Base-by-base conservation (phyloP, 2,797 vertebrate species). In the Sebastes melanostomus region DNA sequence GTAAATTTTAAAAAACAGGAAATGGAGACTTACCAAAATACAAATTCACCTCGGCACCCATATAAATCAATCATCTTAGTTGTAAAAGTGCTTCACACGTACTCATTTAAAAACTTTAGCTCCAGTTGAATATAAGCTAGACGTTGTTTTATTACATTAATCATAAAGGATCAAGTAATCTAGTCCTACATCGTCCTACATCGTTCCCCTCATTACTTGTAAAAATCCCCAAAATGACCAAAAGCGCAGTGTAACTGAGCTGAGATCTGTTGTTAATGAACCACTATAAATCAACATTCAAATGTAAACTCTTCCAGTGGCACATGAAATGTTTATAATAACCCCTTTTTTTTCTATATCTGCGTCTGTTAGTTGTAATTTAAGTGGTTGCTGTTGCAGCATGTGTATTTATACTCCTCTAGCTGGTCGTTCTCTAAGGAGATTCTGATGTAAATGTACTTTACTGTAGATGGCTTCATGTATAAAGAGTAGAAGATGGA, bases 371-470 rank as follows among this genome's bases (percentile, higher is more conserved):
- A 88, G 90, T 85, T 88, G 67, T 94, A 93, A 93, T 91, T 94
- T 93, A 94, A 93, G 75, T 76, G 60, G 80, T 90, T 93, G 91
- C 90, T 88, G 75, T 83, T 84, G 84, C 87, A 89, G 80, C 86
- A 34, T 75, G 50, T 91, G 81, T 94, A 93, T 94, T 94, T 94
- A 91, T 93, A 83, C 91, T 93, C 90, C 90, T 90, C 86, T 91
- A 91, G 92, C 88, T 93, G 91, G 86, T 85, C 75, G 73, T 82
- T 92, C 87, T 93, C 87, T 90, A 90, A 92, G 92, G 92, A 93
- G 91, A 92, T 75, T 82, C 76, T 85, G 38, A 80, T 93, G 92
- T 94, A 92, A 88, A 92, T 93, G 77, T 89, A 63, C 78, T 85
- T 89, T 72, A 77, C 72, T 89, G 88, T 93, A 93, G 90, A 91